Evolutionary conservation across 2,797 vertebrate species (phyloP), one percentile per base, ranked within the genome.

Genomic region (Urosaurus nigricauda): DNA sequence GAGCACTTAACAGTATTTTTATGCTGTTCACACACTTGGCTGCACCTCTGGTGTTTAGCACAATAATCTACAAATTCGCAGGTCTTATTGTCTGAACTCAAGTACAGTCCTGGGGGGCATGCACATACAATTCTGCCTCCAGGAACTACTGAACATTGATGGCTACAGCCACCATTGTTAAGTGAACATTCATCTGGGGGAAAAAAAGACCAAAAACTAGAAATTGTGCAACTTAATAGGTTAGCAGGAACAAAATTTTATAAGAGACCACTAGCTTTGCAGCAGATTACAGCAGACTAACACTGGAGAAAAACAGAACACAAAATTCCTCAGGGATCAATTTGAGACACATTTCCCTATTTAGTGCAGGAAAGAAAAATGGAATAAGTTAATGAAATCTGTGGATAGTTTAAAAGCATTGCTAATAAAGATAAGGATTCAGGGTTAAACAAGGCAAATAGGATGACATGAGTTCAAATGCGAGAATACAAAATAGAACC

Each of bases 1-100:
- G 98, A 99, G 87, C 99, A 99, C 94, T 99, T 99, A 92, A 99
- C 98, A 0, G 96, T 97, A 92, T 98, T 98, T 96, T 99, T 99
- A 93, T 98, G 98, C 94, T 99, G 99, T 92, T 99, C 98, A 90
- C 99, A 99, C 91, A 98, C 97, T 97, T 99, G 99, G 93, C 98
- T 99, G 92, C 99, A 99, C 95, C 97, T 98, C 0, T 98, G 97
- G 95, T 99, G 99, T 85, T 93, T 97, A 93, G 95, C 97, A 93
- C 99, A 99, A 92, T 98, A 99, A 97, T 99, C 98, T 94, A 99
- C 97, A 88, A 97, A 94, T 96, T 99, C 97, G 91, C 99, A 99
- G 0, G 98, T 98, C 96, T 98, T 98, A 96, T 99, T 99, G 96
- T 98, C 98, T 86, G 94, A 87, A 91, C 96, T 96, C 79, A 99